Evolutionary conservation across 1,140 invertebrate genomes (phyloP).

Genomic region (Nixonia krombeini): DNA sequence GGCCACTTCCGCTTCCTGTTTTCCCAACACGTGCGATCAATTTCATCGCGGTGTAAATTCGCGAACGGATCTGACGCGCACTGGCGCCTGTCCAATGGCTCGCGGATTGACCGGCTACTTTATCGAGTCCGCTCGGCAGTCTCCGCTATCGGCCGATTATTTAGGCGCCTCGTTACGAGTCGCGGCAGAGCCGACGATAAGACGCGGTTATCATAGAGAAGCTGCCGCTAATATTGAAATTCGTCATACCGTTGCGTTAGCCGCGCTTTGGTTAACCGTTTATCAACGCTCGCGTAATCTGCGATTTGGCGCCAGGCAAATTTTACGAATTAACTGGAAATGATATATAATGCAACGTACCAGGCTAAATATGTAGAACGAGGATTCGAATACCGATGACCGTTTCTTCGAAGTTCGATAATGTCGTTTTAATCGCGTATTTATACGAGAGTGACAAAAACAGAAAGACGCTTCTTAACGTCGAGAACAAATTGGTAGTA

Average conservation of each 20-base stretch:
- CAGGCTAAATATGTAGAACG: too few relatives aligned
- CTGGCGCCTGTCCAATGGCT: conserved; percentile 5
- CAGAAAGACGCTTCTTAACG: too few relatives aligned
- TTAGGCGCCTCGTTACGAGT: conserved; percentile 4
- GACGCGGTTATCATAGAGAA: not conserved
- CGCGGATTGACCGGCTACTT: conserved; percentile 1
- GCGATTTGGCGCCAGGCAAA: not conserved
- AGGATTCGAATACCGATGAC: too few relatives aligned
- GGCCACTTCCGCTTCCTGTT: conserved; percentile 1
- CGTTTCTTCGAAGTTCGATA: too few relatives aligned
- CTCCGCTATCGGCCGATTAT: not conserved
- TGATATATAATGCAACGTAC: too few relatives aligned
- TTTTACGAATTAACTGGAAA: too few relatives aligned
- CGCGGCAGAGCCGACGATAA: not conserved
- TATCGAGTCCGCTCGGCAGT: conserved; percentile 1
- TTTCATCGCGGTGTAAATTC: too few relatives aligned
- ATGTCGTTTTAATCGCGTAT: too few relatives aligned
- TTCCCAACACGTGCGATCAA: too few relatives aligned
- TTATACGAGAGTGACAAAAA: too few relatives aligned
- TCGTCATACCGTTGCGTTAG: too few relatives aligned
- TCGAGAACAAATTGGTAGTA: too few relatives aligned
- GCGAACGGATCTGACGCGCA: not conserved
- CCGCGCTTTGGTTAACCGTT: not conserved
- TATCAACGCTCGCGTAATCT: not conserved
- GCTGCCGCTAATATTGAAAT: not conserved